Conservation (phyloP, 2,113 vertebrate genomes). For the Pelecanus crispus region DNA sequence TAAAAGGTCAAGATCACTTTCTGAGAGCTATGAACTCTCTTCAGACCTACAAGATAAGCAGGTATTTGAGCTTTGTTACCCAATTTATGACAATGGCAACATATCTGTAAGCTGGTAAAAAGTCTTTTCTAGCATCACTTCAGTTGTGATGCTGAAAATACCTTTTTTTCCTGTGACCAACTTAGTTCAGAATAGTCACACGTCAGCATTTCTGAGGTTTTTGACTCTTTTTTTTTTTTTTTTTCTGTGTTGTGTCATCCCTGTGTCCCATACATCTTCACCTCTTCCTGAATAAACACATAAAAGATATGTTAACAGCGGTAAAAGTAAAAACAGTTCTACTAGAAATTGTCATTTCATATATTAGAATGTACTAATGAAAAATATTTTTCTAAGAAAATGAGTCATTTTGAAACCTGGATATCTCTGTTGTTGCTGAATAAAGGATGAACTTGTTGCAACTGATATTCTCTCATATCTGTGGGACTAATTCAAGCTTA, state of each 20-base stretch:
- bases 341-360: not conserved
- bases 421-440: not conserved
- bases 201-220: not conserved
- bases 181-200: not conserved
- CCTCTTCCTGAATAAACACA: not conserved
- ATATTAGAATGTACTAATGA: not conserved
- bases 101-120: not conserved
- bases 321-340: not conserved
- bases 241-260: not conserved
- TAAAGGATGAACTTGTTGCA: not conserved
- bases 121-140: not conserved
- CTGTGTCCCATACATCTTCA: not conserved
- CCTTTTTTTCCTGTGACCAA: not conserved
- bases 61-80: constrained; percentile 70
- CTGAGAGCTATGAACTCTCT: constrained; percentile 99
- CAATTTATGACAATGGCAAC: not conserved
- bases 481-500: not conserved
- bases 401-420: not conserved
- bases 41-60: constrained; percentile 98
- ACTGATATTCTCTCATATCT: not conserved
- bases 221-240: not conserved
- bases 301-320: not conserved
- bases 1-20: constrained; percentile 93
- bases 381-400: not conserved
- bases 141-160: not conserved